phyloP scores from a whole-genome alignment of 92 coral and sea anemone species.

The Paramuricea clavata region DNA sequence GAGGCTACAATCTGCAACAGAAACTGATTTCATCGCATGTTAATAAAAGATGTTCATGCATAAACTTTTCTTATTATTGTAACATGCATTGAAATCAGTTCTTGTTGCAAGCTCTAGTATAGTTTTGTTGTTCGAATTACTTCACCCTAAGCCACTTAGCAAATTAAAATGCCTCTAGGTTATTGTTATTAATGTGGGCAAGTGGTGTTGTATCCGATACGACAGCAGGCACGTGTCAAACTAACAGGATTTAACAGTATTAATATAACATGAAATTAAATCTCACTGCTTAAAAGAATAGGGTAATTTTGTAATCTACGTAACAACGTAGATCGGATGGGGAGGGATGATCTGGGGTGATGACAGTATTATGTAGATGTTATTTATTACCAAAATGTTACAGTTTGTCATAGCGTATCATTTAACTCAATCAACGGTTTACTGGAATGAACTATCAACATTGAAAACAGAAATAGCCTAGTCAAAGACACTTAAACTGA shows the following conservation, averaged over 20 bases:
- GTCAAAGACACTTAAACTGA: background rate
- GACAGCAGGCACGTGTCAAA: constrained; percentile 6
- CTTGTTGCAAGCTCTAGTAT: background rate
- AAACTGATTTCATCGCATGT: too few species aligned
- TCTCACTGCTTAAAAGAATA: background rate
- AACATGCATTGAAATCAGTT: background rate
- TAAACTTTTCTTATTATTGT: background rate
- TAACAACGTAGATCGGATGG: background rate
- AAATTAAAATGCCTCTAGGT: background rate
- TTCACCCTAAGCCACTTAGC: background rate
- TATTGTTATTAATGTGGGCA: background rate
- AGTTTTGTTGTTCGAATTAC: background rate
- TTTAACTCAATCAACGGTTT: background rate
- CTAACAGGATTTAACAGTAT: background rate
- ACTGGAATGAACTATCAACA: background rate
- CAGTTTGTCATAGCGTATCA: background rate
- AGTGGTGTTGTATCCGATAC: constrained; percentile 1
- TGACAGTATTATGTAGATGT: background rate
- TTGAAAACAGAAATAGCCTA: background rate
- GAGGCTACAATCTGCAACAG: too few species aligned
- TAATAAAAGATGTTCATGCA: too few species aligned
- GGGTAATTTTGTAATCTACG: background rate
- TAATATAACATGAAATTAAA: background rate
- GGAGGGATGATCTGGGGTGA: background rate
- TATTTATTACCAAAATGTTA: background rate